phyloP scores from a whole-genome alignment of 2,888 invertebrate genomes.

The Rosalia funebris region DNA sequence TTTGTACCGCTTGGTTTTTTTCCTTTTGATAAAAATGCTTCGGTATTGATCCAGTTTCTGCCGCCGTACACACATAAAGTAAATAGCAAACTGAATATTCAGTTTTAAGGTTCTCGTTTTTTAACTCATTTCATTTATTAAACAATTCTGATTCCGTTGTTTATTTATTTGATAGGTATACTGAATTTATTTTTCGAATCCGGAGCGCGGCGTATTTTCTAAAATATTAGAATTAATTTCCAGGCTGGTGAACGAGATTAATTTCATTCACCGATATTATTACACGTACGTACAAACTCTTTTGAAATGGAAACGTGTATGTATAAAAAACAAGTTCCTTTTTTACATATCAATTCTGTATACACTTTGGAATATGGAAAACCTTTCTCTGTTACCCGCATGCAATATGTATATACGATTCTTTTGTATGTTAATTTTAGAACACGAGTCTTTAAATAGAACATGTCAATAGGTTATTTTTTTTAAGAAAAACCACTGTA shows the following conservation, averaged over 20 bases:
- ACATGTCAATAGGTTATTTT: no score
- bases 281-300: background rate
- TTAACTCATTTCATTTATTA: conserved; percentile 7
- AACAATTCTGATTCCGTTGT: conserved; percentile 13
- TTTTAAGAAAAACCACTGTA: no score
- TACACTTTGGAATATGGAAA: no score
- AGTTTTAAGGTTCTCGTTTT: conserved; percentile 15
- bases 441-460: no score
- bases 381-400: no score
- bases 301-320: background rate
- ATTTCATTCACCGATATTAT: background rate
- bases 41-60: conserved; percentile 13
- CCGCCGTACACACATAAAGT: conserved; percentile 15
- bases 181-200: background rate
- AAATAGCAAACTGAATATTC: conserved; percentile 19
- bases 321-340: no score
- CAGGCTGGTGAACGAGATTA: background rate
- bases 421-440: no score
- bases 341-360: no score
- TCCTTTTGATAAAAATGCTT: conserved; percentile 8
- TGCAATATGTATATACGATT: no score
- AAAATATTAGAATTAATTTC: background rate
- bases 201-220: background rate
- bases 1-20: conserved; percentile 16
- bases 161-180: conserved; percentile 1